A percentile compares a stretch with the other conserved stretches of the same genome.
Evolutionary conservation across 2,797 vertebrate genomes (phyloP).

Genomic region (Gouania willdenowi): DNA sequence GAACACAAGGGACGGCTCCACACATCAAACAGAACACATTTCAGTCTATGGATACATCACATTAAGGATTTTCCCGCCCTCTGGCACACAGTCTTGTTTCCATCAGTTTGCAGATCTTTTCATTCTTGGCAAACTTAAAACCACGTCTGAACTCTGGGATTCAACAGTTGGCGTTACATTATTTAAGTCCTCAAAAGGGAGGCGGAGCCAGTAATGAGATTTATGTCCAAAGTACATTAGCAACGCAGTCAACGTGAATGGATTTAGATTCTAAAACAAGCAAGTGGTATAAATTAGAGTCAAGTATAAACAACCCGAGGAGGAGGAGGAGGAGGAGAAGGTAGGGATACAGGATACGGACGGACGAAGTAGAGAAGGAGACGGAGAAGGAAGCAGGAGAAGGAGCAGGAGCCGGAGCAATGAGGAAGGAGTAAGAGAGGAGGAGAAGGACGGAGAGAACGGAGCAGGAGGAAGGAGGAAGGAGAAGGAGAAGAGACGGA

Average conservation of each 20-base stretch:
- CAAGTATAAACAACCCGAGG: constrained; percentile 47
- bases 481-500: background rate
- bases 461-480: constrained; percentile 3
- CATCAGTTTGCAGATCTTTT: background rate
- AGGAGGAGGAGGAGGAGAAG: background rate
- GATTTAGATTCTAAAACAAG: too few relatives aligned
- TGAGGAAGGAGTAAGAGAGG: too few relatives aligned
- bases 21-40: background rate
- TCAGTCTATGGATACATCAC: too few relatives aligned
- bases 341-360: background rate
- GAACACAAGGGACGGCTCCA: constrained; percentile 5
- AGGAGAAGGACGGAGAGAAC: too few relatives aligned
- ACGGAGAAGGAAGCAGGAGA: too few relatives aligned
- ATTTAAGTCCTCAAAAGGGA: background rate
- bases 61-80: background rate
- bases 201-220: background rate
- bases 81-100: background rate
- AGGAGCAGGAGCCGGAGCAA: too few relatives aligned
- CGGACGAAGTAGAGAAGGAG: too few relatives aligned
- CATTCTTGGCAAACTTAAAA: background rate
- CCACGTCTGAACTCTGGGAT: background rate
- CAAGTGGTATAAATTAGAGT: constrained; percentile 45
- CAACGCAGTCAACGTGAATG: too few relatives aligned
- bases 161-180: background rate
- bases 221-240: too few relatives aligned